Conservation (phyloP, 1,140 invertebrate genomes). For the Dinothrombium tinctorium region DNA sequence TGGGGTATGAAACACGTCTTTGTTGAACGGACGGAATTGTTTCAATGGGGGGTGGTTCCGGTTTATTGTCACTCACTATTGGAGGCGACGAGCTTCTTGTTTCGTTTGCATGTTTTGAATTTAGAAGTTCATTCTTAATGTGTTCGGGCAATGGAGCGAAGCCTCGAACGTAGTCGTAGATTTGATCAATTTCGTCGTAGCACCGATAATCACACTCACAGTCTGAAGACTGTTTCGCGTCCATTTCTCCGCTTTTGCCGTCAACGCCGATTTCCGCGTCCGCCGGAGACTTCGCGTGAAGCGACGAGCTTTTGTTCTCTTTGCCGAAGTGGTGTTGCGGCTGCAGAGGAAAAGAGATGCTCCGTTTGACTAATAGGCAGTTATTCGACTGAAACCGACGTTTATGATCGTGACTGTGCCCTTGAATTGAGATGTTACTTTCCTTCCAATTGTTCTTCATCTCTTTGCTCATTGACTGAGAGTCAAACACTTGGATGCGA, state of each 20-base stretch:
- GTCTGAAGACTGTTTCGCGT: no score
- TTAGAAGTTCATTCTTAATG: constrained; percentile 9
- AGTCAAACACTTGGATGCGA: constrained; percentile 34
- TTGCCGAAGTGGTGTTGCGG: no score
- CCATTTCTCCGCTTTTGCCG: no score
- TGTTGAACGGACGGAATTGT: constrained; percentile 44
- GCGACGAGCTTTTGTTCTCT: no score
- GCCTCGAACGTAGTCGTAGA: constrained; percentile 81
- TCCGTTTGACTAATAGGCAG: no score
- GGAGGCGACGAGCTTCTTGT: not conserved
- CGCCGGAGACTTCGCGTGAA: no score
- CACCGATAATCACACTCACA: constrained; percentile 30
- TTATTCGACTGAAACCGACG: no score
- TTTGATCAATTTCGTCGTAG: constrained; percentile 86
- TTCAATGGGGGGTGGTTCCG: constrained; percentile 66
- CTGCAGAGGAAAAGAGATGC: no score
- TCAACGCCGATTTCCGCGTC: no score
- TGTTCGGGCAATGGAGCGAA: constrained; percentile 48
- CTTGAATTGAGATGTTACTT: no score
- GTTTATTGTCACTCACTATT: constrained; percentile 25
- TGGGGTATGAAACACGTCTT: no score
- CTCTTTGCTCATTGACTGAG: constrained; percentile 18
- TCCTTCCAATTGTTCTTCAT: constrained; percentile 10
- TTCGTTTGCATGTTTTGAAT: not conserved
- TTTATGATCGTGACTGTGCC: no score